Evolutionary conservation across 2,888 invertebrate genomes (phyloP), one percentile per base, ranked within the genome.

Genomic region (Volucella zonaria): DNA sequence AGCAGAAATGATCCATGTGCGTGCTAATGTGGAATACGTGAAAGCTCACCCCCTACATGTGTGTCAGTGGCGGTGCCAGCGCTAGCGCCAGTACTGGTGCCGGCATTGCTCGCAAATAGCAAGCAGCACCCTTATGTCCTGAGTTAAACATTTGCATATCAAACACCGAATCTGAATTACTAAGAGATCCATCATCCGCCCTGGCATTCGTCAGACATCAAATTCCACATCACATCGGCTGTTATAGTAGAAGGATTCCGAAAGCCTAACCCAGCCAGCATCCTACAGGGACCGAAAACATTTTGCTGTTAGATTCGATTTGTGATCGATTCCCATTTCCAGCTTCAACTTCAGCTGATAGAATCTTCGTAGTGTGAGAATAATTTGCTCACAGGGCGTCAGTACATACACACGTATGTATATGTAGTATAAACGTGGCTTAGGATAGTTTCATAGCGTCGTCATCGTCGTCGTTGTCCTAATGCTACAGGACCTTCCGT

Each of bases 11-110:
- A 70, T 47, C 49, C 62, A 56, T 70, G 68, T 77, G 77, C 77
- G 77, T 77, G 70, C 68, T 62, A 77, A 77, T 77, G 68, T 62
- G 47, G 15, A 62, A 70, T 58, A 68, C 77, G 77, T 77, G 77
- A 47, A 77, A 77, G 68, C 62, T 77, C 62, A 70, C 62, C 40
- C 47, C 51, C 58, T 45, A 38, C 3, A 12, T 56, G 11, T 42
- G 68, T 54, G 52, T 45, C 45, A 18, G 1, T 18, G 18, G 18
- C 1, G 18, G 18, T 59, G 38, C 38, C 40, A 51, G 38, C 31
- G 49, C 40, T 18, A 18, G 18, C 18, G 49, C 38, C 38, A 6
- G 38, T 47, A 14, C n/a, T 31, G 23, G 23, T 54, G 14, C 18
- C 9, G 9, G 15, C 3, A 31, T 56, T 49, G 38, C 42, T 6